A percentile compares a stretch with the other conserved stretches of the same genome.
These are phyloP conservation scores for Porites rus DNA, from an alignment of 92 coral and sea anemone genomes.

Conservation along the genomic window DNA sequence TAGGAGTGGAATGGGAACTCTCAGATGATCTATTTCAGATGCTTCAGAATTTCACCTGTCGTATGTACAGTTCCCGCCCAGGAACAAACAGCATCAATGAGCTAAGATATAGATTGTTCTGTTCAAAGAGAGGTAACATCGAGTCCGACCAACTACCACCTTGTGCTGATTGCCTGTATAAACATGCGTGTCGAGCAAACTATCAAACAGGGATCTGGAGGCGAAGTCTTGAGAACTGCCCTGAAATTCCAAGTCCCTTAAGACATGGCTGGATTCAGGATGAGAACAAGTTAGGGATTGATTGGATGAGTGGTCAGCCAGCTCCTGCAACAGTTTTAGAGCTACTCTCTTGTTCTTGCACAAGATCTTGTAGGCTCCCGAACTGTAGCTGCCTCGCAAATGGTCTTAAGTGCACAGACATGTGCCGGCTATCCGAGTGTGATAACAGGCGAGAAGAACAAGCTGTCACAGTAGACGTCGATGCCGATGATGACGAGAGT, in stretches of 20 bases:
- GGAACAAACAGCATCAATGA: slow-evolving; percentile 56
- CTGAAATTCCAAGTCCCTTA: slow-evolving; percentile 41
- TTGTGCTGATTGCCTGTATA: slow-evolving; percentile 19
- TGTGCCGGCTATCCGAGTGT: no score
- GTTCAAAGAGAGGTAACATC: slow-evolving; percentile 28
- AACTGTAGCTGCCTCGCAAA: slow-evolving; percentile 51
- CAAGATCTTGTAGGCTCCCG: slow-evolving; percentile 45
- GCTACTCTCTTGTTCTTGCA: slow-evolving; percentile 53
- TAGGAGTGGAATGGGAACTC: slow-evolving; percentile 55
- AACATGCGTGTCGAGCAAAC: slow-evolving; percentile 48
- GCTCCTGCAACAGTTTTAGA: slow-evolving; percentile 55
- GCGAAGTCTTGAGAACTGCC: slow-evolving; percentile 39
- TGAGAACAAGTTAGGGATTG: slow-evolving; percentile 49
- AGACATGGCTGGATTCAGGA: slow-evolving; percentile 54
- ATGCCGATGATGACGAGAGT: no score
- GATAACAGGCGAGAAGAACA: no score
- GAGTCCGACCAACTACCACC: slow-evolving; percentile 30
- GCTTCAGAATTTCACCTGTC: slow-evolving; percentile 51
- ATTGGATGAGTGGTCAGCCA: slow-evolving; percentile 67
- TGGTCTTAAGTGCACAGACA: slow-evolving; percentile 58
- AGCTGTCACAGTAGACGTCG: no score
- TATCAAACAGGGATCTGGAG: slow-evolving; percentile 64
- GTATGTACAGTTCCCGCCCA: slow-evolving; percentile 44
- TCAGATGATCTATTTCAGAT: slow-evolving; percentile 35
- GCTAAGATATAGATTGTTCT: slow-evolving; percentile 48